Evolutionary conservation across 2,888 invertebrate genomes (phyloP), one percentile per base, ranked within the genome.

Genomic region (Acrobasis suavella): DNA sequence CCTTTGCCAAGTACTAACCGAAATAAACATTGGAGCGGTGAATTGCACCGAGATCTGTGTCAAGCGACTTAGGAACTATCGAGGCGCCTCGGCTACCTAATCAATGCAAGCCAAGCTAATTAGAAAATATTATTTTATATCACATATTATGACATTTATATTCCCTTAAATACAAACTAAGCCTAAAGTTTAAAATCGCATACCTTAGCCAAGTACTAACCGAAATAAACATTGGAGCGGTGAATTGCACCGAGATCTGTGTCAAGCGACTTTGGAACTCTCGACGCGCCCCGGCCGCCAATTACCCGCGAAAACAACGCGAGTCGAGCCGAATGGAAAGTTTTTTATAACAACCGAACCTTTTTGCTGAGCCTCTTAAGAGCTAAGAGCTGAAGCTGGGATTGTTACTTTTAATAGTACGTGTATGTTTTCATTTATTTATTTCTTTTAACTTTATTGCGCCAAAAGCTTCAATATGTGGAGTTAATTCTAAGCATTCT

Each of bases 201-300:
- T n/a, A 51, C 38, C 38, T 17, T 37, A 9, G 12, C 39, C 6
- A 56, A 60, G 50, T 60, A 62, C 54, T 64, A 65, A 65, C 66
- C 56, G 67, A 65, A 67, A 69, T 62, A 67, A 67, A 71, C 70
- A 70, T 69, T 69, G 64, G 65, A 67, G 65, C 63, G 63, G 64
- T 64, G 68, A 73, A 71, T 72, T 69, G 69, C 63, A 42, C 50
- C 50, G 66, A 65, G 75, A 83, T 83, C 79, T 81, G 78, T 81
- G 83, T 83, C 83, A 81, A 80, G 80, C 75, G 77, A 77, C 75
- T 77, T 77, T 69, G 72, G 72, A 71, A 64, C 72, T 52, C 74
- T 74, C 70, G 69, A 73, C 70, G 65, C 66, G 69, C 70, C 70
- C 52, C 64, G 62, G 69, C 65, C 77, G 75, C 80, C 79, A 82